Base-by-base conservation (phyloP, 1,140 invertebrate species). In the Aphaenogaster floridana region DNA sequence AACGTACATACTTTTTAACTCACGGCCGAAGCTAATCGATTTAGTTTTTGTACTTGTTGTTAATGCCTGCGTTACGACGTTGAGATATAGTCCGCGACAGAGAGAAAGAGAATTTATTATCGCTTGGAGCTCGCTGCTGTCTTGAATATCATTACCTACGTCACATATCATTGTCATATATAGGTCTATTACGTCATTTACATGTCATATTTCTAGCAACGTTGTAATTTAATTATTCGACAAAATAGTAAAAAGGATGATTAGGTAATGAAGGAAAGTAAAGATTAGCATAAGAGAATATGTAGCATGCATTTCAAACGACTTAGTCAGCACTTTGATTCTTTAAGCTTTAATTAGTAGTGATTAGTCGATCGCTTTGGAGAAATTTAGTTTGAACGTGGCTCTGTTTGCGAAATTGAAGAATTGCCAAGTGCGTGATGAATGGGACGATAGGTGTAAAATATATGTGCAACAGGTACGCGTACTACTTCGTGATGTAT, bases 21-120 rank as follows among this genome's bases (percentile, higher is more conserved):
- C 74, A 85, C 28, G 69, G 80, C 84, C 79, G 69, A 59, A 88
- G 79, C 72, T 85, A 88, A 90, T 88, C 88, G 88, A 88, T 86
- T 90, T 72, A 42, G 84, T 87, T 81, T 87, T 72, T 85, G 71
- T 77, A 50, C 63, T 83, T 77, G 72, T 68, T 76, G 77, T 78
- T 84, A 84, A 34, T 66, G 69, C 63, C 88, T 89, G 72, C 64
- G 34, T 80, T 80, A 86, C 52, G 68, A 89, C 87, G 36, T 63
- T 45, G 76, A 66, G 54, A 84, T 84, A 84, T 45, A 76, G 17
- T 63, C n/a, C 17, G 34, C 42, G 79, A 69, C 9, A 21, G n/a
- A 21, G 42, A 28, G 45, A 84, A 50, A 48, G 34, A 63, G 57
- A 76, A 84, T 76, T 84, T 74, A 84, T 84, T 69, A 83, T 83